Percentiles rank a stretch among this genome's conserved stretches.
These are phyloP conservation scores for Rousettus madagascariensis DNA, from an alignment of 2,797 vertebrate genomes.

Conservation along the genomic window DNA sequence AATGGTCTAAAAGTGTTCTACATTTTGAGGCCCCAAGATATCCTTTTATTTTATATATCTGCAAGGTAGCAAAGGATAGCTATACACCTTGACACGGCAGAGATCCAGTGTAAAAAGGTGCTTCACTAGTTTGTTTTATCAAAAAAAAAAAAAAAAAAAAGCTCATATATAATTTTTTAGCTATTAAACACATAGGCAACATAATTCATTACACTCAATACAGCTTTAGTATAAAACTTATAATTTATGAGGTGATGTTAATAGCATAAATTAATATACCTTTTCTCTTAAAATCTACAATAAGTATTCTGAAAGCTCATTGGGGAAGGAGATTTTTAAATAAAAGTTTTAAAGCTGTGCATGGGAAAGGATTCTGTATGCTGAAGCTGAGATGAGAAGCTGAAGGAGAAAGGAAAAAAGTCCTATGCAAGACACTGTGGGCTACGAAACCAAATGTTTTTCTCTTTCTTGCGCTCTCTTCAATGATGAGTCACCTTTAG, in stretches of 20 bases:
- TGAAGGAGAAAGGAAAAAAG: constrained; percentile 81
- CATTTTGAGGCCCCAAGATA: constrained; percentile 85
- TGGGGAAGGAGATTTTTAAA: constrained; percentile 87
- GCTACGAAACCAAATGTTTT: constrained; percentile 80
- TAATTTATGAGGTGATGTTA: constrained; percentile 93
- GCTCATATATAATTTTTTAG: constrained; percentile 89
- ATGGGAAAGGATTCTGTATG: constrained; percentile 81
- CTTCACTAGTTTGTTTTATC: constrained; percentile 85
- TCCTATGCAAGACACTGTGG: constrained; percentile 74
- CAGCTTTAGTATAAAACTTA: constrained; percentile 92
- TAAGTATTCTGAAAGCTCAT: constrained; percentile 89
- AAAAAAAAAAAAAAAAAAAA: constrained; percentile 82
- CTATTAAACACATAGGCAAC: constrained; percentile 91
- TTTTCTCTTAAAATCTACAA: constrained; percentile 91
- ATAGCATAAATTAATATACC: constrained; percentile 93
- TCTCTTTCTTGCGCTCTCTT: constrained; percentile 83
- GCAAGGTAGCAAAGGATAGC: constrained; percentile 90
- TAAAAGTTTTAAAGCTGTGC: constrained; percentile 90
- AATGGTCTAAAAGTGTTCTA: constrained; percentile 85
- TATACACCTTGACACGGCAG: constrained; percentile 89
- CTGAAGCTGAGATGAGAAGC: constrained; percentile 83
- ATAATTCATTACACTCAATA: constrained; percentile 91
- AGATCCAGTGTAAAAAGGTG: constrained; percentile 90
- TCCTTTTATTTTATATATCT: constrained; percentile 87
- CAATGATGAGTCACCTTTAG: constrained; percentile 84